phyloP scores from a whole-genome alignment of 2,113 vertebrate genomes.

The Psilopsiagon aymara region DNA sequence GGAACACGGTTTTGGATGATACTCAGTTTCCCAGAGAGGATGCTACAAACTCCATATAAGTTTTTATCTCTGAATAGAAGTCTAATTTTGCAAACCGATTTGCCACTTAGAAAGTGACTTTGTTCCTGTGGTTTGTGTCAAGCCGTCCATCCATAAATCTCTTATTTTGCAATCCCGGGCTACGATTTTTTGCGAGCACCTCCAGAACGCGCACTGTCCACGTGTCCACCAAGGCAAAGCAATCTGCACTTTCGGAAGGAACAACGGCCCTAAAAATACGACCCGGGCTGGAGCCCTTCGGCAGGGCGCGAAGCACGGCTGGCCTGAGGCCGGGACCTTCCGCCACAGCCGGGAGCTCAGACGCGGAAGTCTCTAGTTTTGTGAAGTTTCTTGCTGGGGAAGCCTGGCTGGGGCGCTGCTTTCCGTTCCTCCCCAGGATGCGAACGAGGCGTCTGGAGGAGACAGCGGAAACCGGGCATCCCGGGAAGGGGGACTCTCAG shows the following conservation, averaged over 20 bases:
- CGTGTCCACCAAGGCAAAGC: background rate
- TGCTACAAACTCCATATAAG: background rate
- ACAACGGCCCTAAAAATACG: background rate
- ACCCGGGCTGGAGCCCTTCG: background rate
- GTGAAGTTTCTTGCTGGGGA: background rate
- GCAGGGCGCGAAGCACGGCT: background rate
- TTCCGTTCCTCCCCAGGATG: background rate
- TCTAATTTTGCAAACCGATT: background rate
- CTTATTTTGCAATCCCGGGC: background rate
- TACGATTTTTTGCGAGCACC: background rate
- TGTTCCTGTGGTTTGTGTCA: background rate
- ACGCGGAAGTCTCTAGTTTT: fast-evolving
- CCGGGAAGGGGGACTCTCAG: background rate
- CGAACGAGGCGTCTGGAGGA: background rate
- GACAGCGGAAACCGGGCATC: background rate
- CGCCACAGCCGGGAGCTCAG: background rate
- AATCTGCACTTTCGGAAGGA: background rate
- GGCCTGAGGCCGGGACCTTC: background rate
- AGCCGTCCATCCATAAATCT: background rate
- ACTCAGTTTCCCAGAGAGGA: background rate
- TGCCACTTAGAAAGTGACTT: background rate
- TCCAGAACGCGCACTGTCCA: background rate
- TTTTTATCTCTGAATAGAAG: background rate
- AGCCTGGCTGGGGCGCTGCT: background rate
- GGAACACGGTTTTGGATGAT: background rate